Evolutionary conservation across 1,140 invertebrate genomes (phyloP), one percentile per base, ranked within the genome.

Genomic region (Euura lappo): DNA sequence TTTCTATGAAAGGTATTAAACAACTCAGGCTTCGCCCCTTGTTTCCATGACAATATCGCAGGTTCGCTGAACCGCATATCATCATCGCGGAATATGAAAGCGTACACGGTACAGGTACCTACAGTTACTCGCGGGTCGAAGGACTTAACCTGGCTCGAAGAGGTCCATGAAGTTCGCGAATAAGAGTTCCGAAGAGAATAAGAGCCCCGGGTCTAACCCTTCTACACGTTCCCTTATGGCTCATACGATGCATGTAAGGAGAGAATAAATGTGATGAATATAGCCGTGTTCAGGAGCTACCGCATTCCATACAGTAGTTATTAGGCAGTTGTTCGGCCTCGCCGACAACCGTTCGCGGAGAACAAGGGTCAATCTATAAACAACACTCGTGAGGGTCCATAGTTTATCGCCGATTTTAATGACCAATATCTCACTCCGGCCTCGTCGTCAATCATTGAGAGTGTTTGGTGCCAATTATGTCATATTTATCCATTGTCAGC

Each of bases 261-360:
- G 51, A 60, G 51, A 60, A 60, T 8, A 60, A 60, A 60, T n/a
- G 51, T 60, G 51, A 60, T 60, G 51, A 60, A 60, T 60, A 60
- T 60, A 60, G 8, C 51, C 10, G 3, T 11, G 8, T 28, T 28
- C 28, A n/a, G 10, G 13, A 11, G 51, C 51, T 60, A 60, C 51
- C 51, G 51, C 51, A 60, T 60, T 60, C 51, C 51, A 60, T 60
- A 60, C 13, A 60, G 51, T 60, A 60, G 51, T 60, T 60, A 60
- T 60, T 60, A 60, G 51, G 10, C 13, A 28, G 28, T 28, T 28
- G 28, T 8, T 60, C 51, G 8, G 3, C 10, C 51, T 6, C 13
- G 51, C 51, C 51, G 3, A 60, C 13, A n/a, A 60, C 51, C 13
- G 13, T 60, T 60, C 51, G 51, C 51, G 5, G 51, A 60, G 51